phyloP scores from a whole-genome alignment of 2,113 vertebrate species.

The Madoqua kirkii region DNA sequence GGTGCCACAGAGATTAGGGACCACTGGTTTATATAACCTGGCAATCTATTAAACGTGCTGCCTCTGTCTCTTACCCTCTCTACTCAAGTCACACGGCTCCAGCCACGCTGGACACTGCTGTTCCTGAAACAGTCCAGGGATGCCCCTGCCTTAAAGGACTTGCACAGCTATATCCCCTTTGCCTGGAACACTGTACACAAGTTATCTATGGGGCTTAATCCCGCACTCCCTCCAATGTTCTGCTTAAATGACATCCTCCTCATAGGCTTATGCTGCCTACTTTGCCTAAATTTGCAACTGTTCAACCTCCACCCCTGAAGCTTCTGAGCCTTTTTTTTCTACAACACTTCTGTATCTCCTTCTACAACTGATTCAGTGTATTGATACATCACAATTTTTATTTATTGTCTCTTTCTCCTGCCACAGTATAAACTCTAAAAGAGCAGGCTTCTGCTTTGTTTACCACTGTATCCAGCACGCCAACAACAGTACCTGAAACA shows the following conservation, averaged over 20 bases:
- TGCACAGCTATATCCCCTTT: accelerated
- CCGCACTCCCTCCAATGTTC: neutral
- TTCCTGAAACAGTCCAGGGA: neutral
- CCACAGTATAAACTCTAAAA: neutral
- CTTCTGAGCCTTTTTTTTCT: neutral
- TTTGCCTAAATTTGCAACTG: neutral
- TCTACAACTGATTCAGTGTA: neutral
- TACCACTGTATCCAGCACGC: neutral
- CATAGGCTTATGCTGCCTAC: no score
- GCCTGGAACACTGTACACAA: neutral
- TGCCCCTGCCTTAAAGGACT: neutral
- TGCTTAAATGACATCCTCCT: neutral
- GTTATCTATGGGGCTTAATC: neutral
- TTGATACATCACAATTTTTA: neutral
- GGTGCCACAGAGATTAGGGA: neutral
- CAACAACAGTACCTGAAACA: neutral
- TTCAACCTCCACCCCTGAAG: accelerated
- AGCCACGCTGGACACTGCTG: neutral
- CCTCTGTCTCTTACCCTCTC: neutral
- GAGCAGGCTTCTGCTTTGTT: neutral
- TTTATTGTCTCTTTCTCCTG: neutral
- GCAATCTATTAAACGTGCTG: neutral
- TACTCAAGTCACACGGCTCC: neutral
- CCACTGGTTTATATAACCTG: neutral
- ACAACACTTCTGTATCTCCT: neutral